A percentile compares a stretch with the other conserved stretches of the same genome.
Evolutionary conservation across 2,113 vertebrate species (phyloP).

Genomic region (Microcebus tavaratra): DNA sequence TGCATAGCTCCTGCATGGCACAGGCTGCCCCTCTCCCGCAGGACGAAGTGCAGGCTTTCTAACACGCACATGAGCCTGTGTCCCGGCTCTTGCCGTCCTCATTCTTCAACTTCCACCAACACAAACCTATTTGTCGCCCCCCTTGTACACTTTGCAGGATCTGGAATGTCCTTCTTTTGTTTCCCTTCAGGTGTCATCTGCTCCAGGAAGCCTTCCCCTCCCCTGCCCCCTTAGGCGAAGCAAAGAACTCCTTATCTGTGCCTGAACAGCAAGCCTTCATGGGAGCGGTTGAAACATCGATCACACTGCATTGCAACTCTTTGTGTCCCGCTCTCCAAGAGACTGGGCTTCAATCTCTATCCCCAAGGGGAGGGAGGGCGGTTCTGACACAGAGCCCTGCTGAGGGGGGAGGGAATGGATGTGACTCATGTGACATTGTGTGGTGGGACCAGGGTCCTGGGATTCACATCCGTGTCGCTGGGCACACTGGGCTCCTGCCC

Average conservation of each 20-base stretch:
- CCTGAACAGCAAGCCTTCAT: neutral
- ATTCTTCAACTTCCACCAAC: neutral
- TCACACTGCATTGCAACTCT: neutral
- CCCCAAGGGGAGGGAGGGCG: too few relatives aligned
- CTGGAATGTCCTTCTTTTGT: neutral
- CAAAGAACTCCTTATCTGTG: neutral
- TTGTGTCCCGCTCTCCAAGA: neutral
- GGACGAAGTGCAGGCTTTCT: neutral
- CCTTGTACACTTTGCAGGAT: neutral
- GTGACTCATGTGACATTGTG: neutral
- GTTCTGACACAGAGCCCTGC: neutral
- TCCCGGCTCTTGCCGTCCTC: neutral
- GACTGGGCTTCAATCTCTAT: neutral
- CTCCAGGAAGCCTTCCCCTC: neutral
- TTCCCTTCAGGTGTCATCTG: neutral
- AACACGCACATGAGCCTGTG: too few relatives aligned
- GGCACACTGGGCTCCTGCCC: neutral
- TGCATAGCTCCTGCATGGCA: neutral
- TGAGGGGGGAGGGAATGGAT: neutral
- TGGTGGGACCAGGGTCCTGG: neutral
- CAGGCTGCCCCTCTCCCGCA: neutral
- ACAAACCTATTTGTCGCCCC: neutral
- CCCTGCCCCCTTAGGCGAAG: neutral
- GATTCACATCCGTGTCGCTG: neutral
- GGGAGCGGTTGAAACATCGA: neutral